Conservation (phyloP, 1,140 invertebrate genomes). For the Drosophila ambigua region DNA sequence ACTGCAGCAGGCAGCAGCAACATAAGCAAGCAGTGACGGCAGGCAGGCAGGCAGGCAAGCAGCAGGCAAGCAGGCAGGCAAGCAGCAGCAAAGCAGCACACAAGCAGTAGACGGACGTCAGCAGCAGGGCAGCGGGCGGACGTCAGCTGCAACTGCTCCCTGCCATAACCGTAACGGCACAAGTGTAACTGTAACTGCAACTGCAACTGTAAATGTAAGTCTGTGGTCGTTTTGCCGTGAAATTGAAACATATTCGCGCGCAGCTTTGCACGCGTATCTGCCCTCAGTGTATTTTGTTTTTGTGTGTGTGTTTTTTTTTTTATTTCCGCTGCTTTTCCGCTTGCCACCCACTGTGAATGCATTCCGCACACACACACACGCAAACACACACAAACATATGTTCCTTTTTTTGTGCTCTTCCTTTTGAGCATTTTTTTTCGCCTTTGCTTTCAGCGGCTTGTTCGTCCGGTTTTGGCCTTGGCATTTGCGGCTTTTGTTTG, state of each 20-base stretch:
- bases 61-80: no score
- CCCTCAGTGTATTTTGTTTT: conserved; percentile 1
- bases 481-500: conserved; percentile 70
- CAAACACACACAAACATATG: conserved; percentile 41
- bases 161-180: background rate
- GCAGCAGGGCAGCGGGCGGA: no score
- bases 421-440: background rate
- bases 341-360: conserved; percentile 24
- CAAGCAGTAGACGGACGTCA: no score
- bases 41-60: no score
- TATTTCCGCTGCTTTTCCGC: background rate
- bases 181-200: conserved; percentile 24
- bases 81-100: no score
- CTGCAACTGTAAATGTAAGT: conserved; percentile 40
- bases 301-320: no score
- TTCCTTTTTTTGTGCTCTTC: conserved; percentile 6
- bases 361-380: conserved; percentile 18
- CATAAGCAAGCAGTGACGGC: no score
- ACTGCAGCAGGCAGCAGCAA: conserved; percentile 25
- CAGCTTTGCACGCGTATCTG: conserved; percentile 7
- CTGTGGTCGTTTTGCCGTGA: conserved; percentile 29
- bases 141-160: conserved; percentile 12
- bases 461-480: conserved; percentile 61
- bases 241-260: conserved; percentile 62
- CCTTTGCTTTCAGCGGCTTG: conserved; percentile 22